Evolutionary conservation across 2,113 vertebrate genomes (phyloP).

Genomic region (Hyperoodon ampullatus): DNA sequence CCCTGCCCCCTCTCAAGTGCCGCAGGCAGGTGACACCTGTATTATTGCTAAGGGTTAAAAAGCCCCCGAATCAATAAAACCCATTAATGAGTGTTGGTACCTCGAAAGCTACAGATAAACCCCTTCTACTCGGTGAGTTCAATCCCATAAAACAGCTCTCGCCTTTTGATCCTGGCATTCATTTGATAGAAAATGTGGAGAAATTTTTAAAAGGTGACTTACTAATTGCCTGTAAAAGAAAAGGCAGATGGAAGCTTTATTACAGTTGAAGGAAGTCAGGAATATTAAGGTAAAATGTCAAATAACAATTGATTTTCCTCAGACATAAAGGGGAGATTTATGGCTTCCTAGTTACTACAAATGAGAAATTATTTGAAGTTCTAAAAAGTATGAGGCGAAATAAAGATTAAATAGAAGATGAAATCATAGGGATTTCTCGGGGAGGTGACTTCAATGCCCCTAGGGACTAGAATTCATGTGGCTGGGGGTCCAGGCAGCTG

Average conservation of each 20-base stretch:
- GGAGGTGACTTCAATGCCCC: constrained; percentile 60
- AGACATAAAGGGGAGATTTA: constrained; percentile 83
- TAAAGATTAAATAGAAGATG: constrained; percentile 83
- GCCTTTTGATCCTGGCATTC: constrained; percentile 66
- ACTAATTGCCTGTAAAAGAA: constrained; percentile 85
- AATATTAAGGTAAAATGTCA: constrained; percentile 85
- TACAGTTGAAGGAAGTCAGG: constrained; percentile 82
- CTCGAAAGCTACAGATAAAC: constrained; percentile 77
- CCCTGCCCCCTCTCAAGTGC: constrained; percentile 5
- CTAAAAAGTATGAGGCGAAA: constrained; percentile 80
- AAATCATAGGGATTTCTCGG: constrained; percentile 71
- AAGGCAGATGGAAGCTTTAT: constrained; percentile 85
- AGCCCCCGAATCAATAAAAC: constrained; percentile 80
- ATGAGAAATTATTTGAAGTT: constrained; percentile 81
- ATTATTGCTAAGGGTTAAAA: constrained; percentile 81
- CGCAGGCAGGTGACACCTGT: constrained; percentile 70
- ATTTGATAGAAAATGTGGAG: constrained; percentile 78
- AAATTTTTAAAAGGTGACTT: constrained; percentile 79
- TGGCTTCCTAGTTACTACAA: constrained; percentile 81
- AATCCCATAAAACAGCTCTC: constrained; percentile 79
- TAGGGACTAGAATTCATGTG: constrained; percentile 43
- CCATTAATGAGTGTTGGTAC: constrained; percentile 79
- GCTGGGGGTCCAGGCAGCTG: not conserved
- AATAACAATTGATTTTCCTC: constrained; percentile 84
- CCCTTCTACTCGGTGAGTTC: constrained; percentile 69